These are phyloP conservation scores for Chorisops tibialis DNA, from an alignment of 2,888 invertebrate genomes.

Conservation along the genomic window DNA sequence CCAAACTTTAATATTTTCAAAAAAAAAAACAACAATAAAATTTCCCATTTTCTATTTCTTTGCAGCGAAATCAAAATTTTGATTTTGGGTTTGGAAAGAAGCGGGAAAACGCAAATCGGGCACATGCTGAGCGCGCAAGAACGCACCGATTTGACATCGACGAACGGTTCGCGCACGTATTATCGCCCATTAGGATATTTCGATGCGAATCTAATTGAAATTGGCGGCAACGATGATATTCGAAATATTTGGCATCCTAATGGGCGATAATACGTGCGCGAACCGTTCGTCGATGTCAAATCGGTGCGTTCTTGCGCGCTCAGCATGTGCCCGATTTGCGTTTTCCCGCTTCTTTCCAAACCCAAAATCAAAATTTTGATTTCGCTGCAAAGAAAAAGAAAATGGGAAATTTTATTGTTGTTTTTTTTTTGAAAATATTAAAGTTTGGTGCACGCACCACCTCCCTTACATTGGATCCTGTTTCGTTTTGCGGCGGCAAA, in stretches of 20 bases:
- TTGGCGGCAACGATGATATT: slow-evolving; percentile 47
- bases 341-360: slow-evolving; percentile 44
- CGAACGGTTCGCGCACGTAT: slow-evolving; percentile 46
- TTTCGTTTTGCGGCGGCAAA: too few relatives aligned
- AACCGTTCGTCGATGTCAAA: too few relatives aligned
- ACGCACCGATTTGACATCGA: too few relatives aligned
- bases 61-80: slow-evolving; percentile 38
- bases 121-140: slow-evolving; percentile 40
- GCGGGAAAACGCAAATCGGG: slow-evolving; percentile 48
- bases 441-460: too few relatives aligned
- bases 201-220: slow-evolving; percentile 43
- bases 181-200: slow-evolving; percentile 26
- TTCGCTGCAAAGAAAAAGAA: slow-evolving; percentile 18
- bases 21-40: too few relatives aligned
- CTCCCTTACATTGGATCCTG: too few relatives aligned
- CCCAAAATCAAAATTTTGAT: slow-evolving; percentile 45
- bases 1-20: too few relatives aligned
- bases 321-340: slow-evolving; percentile 44
- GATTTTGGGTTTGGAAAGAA: slow-evolving; percentile 43
- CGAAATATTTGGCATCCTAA: slow-evolving; percentile 45
- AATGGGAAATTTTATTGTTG: too few relatives aligned
- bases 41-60: too few relatives aligned
- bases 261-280: slow-evolving; percentile 38
- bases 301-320: too few relatives aligned
- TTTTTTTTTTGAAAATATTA: too few relatives aligned